Conservation (phyloP, 2,797 vertebrate species). For the Poeciliopsis presidionis region DNA sequence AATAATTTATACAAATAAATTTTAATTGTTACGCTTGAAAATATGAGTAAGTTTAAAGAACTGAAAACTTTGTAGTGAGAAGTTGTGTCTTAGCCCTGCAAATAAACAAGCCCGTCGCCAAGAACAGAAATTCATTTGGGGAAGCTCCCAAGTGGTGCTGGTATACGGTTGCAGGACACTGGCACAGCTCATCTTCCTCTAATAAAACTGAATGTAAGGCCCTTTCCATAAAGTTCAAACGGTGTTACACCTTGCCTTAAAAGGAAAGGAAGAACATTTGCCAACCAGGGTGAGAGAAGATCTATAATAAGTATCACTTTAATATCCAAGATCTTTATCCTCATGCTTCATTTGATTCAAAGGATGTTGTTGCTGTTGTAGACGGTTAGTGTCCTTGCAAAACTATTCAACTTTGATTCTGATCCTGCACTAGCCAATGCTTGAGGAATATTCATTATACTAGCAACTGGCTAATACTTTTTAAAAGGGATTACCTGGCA, state of each 20-base stretch:
- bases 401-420: slow-evolving; percentile 44
- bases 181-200: slow-evolving; percentile 56
- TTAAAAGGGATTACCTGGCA: slow-evolving; percentile 6
- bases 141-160: slow-evolving; percentile 72
- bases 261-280: slow-evolving; percentile 60
- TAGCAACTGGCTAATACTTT: not conserved
- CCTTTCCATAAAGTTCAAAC: slow-evolving; percentile 64
- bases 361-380: slow-evolving; percentile 54
- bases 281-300: slow-evolving; percentile 64
- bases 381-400: slow-evolving; percentile 48
- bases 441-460: slow-evolving; percentile 23
- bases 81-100: slow-evolving; percentile 36
- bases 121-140: slow-evolving; percentile 67
- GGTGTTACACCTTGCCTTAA: slow-evolving; percentile 55
- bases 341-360: slow-evolving; percentile 40
- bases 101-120: slow-evolving; percentile 37
- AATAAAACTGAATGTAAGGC: slow-evolving; percentile 63
- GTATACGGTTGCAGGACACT: slow-evolving; percentile 66
- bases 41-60: slow-evolving; percentile 7
- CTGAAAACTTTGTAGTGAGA: slow-evolving; percentile 29
- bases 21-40: slow-evolving; percentile 18
- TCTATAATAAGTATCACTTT: slow-evolving; percentile 67
- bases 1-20: slow-evolving; percentile 18
- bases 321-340: slow-evolving; percentile 65
- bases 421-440: slow-evolving; percentile 20